These are phyloP conservation scores for Cephonodes hylas DNA, from an alignment of 2,888 invertebrate species.

Conservation along the genomic window DNA sequence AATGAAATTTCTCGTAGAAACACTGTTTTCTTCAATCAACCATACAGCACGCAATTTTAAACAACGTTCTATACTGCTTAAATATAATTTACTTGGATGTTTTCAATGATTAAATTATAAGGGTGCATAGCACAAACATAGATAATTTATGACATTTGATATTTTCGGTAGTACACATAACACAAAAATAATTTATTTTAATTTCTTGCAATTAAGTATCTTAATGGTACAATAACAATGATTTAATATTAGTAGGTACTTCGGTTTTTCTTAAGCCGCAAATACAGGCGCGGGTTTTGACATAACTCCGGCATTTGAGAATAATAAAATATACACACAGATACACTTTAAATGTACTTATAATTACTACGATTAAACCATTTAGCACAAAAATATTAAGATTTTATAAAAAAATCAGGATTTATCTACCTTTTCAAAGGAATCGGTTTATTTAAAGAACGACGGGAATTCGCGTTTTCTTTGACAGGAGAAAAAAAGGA, in stretches of 20 bases:
- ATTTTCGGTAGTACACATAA: not conserved
- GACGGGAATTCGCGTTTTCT: constrained; percentile 29
- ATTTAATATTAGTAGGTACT: too few relatives aligned
- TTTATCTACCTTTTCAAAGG: constrained; percentile 4
- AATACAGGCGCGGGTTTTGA: not conserved
- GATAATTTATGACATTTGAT: not conserved
- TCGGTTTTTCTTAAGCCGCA: too few relatives aligned
- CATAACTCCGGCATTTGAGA: not conserved
- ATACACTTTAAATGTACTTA: not conserved
- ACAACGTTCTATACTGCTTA: too few relatives aligned
- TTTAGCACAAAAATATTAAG: not conserved
- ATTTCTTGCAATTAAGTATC: too few relatives aligned
- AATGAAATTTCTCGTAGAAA: too few relatives aligned
- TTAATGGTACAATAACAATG: too few relatives aligned
- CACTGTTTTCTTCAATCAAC: too few relatives aligned
- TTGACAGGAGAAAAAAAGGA: not conserved
- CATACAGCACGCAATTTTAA: too few relatives aligned
- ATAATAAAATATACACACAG: not conserved
- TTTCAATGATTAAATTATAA: not conserved
- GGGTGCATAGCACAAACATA: not conserved
- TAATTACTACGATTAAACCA: not conserved
- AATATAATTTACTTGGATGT: too few relatives aligned
- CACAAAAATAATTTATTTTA: too few relatives aligned
- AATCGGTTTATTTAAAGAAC: constrained; percentile 26
- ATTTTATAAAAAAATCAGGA: not conserved